Percentiles rank a stretch among this genome's conserved stretches.
Conservation (phyloP, 2,113 vertebrate species). For the Hyperopisus bebe region DNA sequence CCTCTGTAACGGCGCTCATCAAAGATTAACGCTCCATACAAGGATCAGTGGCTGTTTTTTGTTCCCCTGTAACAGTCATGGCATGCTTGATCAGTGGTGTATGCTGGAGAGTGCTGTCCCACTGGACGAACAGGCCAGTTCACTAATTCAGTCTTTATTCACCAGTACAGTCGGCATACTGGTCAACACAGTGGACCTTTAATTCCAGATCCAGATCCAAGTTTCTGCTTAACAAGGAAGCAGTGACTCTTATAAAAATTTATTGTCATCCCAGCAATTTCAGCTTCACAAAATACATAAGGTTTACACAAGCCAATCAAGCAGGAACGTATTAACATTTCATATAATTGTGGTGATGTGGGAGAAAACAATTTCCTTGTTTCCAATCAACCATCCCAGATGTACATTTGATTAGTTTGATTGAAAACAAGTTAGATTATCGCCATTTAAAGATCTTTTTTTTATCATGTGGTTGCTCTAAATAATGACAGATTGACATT, state of each 20-base stretch:
- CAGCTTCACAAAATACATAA: not conserved
- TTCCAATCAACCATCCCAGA: not conserved
- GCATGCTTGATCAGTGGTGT: not conserved
- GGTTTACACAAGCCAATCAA: not conserved
- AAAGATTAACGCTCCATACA: conserved; percentile 72
- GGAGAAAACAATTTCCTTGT: conserved; percentile 2
- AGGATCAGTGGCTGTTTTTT: conserved; percentile 53
- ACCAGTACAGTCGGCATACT: not conserved
- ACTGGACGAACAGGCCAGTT: not conserved
- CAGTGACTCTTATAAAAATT: not conserved
- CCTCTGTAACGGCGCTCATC: conserved; percentile 66
- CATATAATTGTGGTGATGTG: not conserved
- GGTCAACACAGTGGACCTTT: not conserved
- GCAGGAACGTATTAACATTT: not conserved
- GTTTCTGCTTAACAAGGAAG: not conserved
- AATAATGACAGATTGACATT: not conserved
- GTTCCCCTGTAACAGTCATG: not conserved
- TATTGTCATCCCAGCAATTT: not conserved
- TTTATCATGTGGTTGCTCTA: not conserved
- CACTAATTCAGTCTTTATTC: not conserved
- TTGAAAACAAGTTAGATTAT: not conserved
- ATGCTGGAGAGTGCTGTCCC: not conserved
- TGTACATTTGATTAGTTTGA: not conserved
- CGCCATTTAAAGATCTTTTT: not conserved
- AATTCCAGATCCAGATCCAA: not conserved